Evolutionary conservation across 2,113 vertebrate genomes (phyloP).

Genomic region (Syngnathus scovelli): DNA sequence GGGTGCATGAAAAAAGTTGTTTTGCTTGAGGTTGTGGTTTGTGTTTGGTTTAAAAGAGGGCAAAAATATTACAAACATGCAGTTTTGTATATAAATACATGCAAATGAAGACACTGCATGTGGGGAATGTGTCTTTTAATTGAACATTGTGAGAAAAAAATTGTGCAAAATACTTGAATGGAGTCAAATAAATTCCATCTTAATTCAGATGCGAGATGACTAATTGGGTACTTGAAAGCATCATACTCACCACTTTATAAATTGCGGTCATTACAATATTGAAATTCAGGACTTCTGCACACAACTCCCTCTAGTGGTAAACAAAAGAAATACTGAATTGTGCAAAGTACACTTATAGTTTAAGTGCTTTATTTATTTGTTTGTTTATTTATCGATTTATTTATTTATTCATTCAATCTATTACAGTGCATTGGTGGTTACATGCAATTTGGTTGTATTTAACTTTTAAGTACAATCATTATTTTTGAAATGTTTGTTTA

Average conservation of each 20-base stretch:
- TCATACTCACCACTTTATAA: neutral
- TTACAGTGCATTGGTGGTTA: neutral
- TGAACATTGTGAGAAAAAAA: neutral
- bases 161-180: neutral
- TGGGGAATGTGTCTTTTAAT: neutral
- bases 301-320: neutral
- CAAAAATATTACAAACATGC: conserved; percentile 8
- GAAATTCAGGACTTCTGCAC: neutral
- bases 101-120: conserved; percentile 32
- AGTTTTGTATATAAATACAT: conserved; percentile 40
- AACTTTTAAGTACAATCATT: no score
- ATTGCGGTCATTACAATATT: neutral
- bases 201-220: neutral
- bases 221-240: neutral
- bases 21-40: neutral
- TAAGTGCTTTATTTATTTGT: no score
- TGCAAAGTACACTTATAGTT: neutral
- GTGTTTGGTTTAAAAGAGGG: neutral
- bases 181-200: neutral
- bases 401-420: no score
- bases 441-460: neutral
- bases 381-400: no score
- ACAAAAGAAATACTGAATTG: neutral
- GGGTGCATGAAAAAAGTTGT: neutral
- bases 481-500: no score